Base-by-base conservation (phyloP, 2,113 vertebrate species). In the Azemiops feae region DNA sequence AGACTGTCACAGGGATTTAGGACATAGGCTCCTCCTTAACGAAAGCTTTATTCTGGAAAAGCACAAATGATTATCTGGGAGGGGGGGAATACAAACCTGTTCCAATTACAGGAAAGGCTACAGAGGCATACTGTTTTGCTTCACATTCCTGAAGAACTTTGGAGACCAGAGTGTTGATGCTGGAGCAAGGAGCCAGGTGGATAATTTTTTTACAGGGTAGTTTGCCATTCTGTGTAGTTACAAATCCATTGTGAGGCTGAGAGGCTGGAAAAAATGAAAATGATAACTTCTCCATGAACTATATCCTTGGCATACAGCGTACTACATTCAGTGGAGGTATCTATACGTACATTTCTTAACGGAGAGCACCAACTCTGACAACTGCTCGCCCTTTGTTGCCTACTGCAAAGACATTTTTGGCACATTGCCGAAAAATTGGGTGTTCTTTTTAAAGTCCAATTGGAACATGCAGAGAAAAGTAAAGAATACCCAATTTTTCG, bases 41-140 rank as follows among this genome's bases (percentile, higher is more conserved):
- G 23, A 74, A 34, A 92, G 16, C 7, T 52, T 57, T 43, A 47
- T 47, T 52, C 54, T 22, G 12, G 8, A 52, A 10, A 45, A n/a
- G 85, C 85, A 52, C n/a, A 60, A 52, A 18, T 25, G 0, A 0
- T 39, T 91, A 74, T 53, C 50, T 91, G 85, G 85, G 16, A 14
- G 1, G 87, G 27, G 89, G 60, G 91, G 88, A 93, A 64, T 7
- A 58, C 97, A 90, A 93, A 99, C 99, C 99, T 98, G 98, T 99
- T 94, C 98, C 98, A 94, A 99, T 98, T 92, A 99, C 99, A 39
- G 99, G 99, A 85, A 99, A 98, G 3, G 98, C 97, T 3, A 99
- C 95, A 3, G 98, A 98, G 0, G 94, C 96, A 81, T 97, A 96
- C 43, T 87, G 97, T 87, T 23, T 93, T 23, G 91, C 93, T 89